A percentile compares a stretch with the other conserved stretches of the same genome.
Conservation (phyloP, 64 coral and sea anemone genomes). For the Actinia tenebrosa region DNA sequence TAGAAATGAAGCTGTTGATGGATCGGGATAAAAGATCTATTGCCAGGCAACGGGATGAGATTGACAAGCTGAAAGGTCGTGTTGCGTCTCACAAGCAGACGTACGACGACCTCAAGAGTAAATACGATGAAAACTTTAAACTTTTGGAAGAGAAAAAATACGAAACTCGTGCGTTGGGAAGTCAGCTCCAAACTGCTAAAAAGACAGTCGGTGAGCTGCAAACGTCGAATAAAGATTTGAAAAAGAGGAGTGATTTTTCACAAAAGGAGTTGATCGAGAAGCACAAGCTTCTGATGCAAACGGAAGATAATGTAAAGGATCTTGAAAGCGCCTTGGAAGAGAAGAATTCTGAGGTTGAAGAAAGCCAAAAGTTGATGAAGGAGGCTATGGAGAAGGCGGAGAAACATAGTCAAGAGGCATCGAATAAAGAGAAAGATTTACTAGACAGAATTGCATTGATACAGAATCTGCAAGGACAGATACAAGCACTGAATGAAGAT, state of each 20-base stretch:
- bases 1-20: constrained; percentile 23
- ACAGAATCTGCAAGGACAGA: neutral
- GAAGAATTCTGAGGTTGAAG: neutral
- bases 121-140: constrained; percentile 21
- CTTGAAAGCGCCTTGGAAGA: constrained; percentile 4
- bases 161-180: neutral
- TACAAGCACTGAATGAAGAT: neutral
- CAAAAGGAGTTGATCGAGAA: constrained; percentile 21
- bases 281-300: constrained; percentile 5
- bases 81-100: neutral
- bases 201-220: neutral
- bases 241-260: constrained; percentile 20
- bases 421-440: constrained; percentile 11
- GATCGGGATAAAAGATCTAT: constrained; percentile 18
- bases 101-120: constrained; percentile 18
- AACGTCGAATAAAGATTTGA: constrained; percentile 17
- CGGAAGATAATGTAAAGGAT: neutral
- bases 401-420: constrained; percentile 15
- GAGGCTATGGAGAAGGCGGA: constrained; percentile 11
- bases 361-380: neutral
- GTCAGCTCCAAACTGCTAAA: neutral
- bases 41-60: constrained; percentile 15
- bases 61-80: constrained; percentile 8
- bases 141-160: constrained; percentile 9
- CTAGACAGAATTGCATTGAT: constrained; percentile 9